Evolutionary conservation across 1,140 invertebrate genomes (phyloP).

Genomic region (Frieseomelitta varia): DNA sequence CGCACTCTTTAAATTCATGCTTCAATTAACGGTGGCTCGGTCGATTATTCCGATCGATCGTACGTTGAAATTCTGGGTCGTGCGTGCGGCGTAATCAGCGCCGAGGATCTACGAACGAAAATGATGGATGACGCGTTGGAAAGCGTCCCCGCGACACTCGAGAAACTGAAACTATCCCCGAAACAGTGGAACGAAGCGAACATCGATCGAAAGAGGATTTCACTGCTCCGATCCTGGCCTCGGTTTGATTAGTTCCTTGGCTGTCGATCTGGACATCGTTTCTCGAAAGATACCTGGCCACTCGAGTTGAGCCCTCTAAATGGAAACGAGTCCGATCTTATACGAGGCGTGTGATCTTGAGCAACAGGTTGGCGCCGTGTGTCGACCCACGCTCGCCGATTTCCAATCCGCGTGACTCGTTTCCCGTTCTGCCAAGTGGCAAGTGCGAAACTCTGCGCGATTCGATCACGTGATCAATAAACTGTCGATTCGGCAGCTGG

Average conservation of each 20-base stretch:
- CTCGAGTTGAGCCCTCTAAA: slow-evolving; percentile 65
- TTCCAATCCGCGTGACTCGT: slow-evolving; percentile 71
- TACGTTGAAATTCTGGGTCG: not conserved
- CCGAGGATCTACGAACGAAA: not conserved
- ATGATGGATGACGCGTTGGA: slow-evolving; percentile 33
- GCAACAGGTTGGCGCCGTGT: slow-evolving; percentile 82
- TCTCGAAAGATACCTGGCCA: slow-evolving; percentile 35
- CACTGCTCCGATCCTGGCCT: slow-evolving; percentile 19
- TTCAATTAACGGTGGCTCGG: not conserved
- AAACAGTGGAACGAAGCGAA: not conserved
- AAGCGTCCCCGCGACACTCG: slow-evolving; percentile 1
- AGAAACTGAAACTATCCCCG: slow-evolving; percentile 24
- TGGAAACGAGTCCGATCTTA: slow-evolving; percentile 70
- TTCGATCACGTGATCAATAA: slow-evolving; percentile 65
- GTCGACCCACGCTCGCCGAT: slow-evolving; percentile 72
- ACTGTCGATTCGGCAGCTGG: slow-evolving; percentile 45
- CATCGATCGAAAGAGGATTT: slow-evolving; percentile 44
- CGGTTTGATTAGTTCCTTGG: slow-evolving; percentile 56
- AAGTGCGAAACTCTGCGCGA: slow-evolving; percentile 45
- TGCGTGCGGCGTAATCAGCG: not conserved
- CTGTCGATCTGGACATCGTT: slow-evolving; percentile 41
- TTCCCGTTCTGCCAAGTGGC: slow-evolving; percentile 55
- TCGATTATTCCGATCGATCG: slow-evolving; percentile 29
- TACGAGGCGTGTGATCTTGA: slow-evolving; percentile 68
- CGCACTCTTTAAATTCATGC: slow-evolving; percentile 7